phyloP scores from a whole-genome alignment of 2,797 vertebrate species.

The Cynodonichthys magdalenae region DNA sequence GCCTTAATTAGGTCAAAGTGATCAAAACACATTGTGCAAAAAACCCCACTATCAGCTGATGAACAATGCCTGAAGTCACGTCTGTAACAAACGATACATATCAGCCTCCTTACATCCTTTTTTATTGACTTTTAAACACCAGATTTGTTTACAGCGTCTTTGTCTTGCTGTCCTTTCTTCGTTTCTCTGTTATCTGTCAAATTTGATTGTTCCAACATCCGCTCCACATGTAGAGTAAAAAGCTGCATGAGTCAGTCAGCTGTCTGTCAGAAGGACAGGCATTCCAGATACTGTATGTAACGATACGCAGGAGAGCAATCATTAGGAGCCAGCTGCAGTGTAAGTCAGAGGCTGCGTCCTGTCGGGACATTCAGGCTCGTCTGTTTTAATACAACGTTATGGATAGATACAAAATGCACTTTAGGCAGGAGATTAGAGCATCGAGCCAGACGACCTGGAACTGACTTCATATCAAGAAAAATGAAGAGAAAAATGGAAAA shows the following conservation, averaged over 20 bases:
- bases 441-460: background rate
- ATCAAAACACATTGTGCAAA: too few relatives aligned
- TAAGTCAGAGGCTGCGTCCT: conserved; percentile 44
- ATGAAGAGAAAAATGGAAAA: background rate
- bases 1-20: too few relatives aligned
- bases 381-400: background rate
- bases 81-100: background rate
- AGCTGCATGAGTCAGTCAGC: conserved; percentile 32
- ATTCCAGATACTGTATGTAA: conserved; percentile 35
- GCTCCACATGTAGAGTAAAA: conserved; percentile 16
- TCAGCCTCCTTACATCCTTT: background rate
- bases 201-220: conserved; percentile 2
- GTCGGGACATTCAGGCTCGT: conserved; percentile 27
- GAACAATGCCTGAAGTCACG: background rate
- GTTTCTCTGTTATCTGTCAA: background rate
- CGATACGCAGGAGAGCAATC: conserved; percentile 42
- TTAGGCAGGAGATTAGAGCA: too few relatives aligned
- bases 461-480: background rate
- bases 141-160: conserved; percentile 9
- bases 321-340: conserved; percentile 49
- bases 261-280: conserved; percentile 25
- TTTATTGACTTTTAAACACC: background rate
- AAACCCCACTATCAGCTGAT: conserved; percentile 7
- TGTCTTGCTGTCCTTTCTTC: conserved; percentile 3
- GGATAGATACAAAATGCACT: too few relatives aligned